Evolutionary conservation across 2,113 vertebrate genomes (phyloP).

Genomic region (Enhydra lutris): DNA sequence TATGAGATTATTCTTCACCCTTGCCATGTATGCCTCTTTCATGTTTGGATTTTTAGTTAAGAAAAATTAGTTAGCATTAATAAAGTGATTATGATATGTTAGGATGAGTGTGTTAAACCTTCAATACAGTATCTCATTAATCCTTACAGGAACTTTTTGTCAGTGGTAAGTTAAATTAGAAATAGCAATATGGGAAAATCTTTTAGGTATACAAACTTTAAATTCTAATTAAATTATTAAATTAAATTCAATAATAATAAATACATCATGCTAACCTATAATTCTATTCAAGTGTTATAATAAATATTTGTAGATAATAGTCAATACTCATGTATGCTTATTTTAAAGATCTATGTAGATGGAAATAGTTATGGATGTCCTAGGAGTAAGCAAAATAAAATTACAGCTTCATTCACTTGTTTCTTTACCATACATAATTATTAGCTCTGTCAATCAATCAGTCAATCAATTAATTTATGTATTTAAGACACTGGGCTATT

Average conservation of each 20-base stretch:
- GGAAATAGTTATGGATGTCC: slow-evolving; percentile 73
- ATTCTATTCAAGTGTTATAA: slow-evolving; percentile 91
- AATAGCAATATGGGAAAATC: neutral
- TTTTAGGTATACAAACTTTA: neutral
- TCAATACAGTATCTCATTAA: neutral
- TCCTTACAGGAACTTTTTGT: neutral
- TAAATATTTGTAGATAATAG: slow-evolving; percentile 90
- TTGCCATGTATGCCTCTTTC: neutral
- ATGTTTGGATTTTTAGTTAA: neutral
- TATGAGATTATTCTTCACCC: neutral
- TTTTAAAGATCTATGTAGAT: slow-evolving; percentile 79
- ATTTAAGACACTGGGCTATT: neutral
- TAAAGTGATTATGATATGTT: neutral
- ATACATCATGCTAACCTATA: slow-evolving; percentile 71
- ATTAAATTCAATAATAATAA: neutral
- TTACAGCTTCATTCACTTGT: slow-evolving; percentile 69
- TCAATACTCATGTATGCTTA: slow-evolving; percentile 83
- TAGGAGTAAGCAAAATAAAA: slow-evolving; percentile 71
- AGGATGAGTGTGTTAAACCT: neutral
- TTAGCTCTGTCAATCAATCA: slow-evolving; percentile 14
- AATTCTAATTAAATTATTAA: neutral
- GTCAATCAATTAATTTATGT: neutral
- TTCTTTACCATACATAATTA: slow-evolving; percentile 71
- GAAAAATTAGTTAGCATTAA: neutral
- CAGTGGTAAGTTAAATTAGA: neutral